phyloP scores from a whole-genome alignment of 2,888 invertebrate species.

The Alviniconcha strummeri region DNA sequence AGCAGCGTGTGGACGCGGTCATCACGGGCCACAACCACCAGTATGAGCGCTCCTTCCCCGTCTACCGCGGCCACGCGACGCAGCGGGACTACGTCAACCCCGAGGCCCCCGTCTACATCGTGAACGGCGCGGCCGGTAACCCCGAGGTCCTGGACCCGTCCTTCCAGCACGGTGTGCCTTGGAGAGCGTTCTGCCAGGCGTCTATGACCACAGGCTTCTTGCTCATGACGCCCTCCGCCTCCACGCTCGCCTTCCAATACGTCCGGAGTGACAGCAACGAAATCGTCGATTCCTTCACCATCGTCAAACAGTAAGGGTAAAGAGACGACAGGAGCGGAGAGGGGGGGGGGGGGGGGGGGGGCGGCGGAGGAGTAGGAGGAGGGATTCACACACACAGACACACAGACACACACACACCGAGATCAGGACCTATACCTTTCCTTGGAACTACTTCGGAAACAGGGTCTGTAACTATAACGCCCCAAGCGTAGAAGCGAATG shows the following conservation, averaged over 20 bases:
- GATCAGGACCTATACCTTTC: background rate
- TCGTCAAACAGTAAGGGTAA: background rate
- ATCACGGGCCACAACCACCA: constrained; percentile 43
- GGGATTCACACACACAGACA: background rate
- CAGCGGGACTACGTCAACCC: constrained; percentile 41
- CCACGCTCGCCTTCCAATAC: constrained; percentile 36
- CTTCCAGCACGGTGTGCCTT: constrained; percentile 32
- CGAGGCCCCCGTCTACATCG: constrained; percentile 43
- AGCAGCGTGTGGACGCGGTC: constrained; percentile 44
- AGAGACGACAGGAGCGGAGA: no score
- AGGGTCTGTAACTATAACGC: no score
- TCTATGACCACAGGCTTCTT: constrained; percentile 39
- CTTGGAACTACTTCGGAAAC: background rate
- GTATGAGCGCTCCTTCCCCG: constrained; percentile 45
- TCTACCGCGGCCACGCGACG: constrained; percentile 32
- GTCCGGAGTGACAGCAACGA: constrained; percentile 32
- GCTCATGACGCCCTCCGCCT: constrained; percentile 36
- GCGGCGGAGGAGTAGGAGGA: no score
- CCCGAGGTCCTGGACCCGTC: constrained; percentile 40
- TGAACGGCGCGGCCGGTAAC: constrained; percentile 44
- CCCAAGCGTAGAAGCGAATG: no score
- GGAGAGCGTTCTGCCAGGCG: constrained; percentile 36
- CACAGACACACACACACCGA: background rate
- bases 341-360: no score
- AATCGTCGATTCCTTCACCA: constrained; percentile 40